These are phyloP conservation scores for Pedionomus torquatus DNA, from an alignment of 2,113 vertebrate genomes.

Conservation along the genomic window DNA sequence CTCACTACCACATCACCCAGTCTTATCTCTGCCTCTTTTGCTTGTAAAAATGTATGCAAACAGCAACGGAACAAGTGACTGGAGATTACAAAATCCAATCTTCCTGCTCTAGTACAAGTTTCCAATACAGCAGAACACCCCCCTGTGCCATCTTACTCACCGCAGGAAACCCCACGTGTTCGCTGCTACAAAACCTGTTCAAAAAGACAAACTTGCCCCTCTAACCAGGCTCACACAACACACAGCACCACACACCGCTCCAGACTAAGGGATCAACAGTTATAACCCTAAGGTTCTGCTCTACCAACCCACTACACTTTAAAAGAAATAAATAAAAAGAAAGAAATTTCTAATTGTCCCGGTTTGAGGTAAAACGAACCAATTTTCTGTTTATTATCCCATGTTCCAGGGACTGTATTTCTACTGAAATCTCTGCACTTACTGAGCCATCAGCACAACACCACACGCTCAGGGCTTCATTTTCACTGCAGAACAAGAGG, in stretches of 20 bases:
- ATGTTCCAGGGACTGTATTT: not conserved
- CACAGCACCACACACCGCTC: not conserved
- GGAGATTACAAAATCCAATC: conserved; percentile 43
- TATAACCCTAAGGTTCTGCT: not conserved
- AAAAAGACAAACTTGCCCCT: not conserved
- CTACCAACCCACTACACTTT: not conserved
- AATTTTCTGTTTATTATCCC: too few species aligned
- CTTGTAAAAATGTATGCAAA: conserved; percentile 49
- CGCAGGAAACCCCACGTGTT: not conserved
- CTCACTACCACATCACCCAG: not conserved
- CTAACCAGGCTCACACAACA: not conserved
- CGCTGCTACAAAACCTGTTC: not conserved
- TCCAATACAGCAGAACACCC: conserved; percentile 39
- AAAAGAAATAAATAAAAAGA: not conserved
- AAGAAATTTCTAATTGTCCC: not conserved
- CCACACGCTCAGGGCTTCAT: not conserved
- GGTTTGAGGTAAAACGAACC: too few species aligned
- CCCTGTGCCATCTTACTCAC: conserved; percentile 30
- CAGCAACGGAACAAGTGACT: conserved; percentile 42
- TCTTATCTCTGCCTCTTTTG: not conserved
- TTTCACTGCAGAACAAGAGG: not conserved
- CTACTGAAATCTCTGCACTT: not conserved
- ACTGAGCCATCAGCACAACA: not conserved
- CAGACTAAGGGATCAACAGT: not conserved
- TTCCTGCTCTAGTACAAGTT: conserved; percentile 35